Conservation (phyloP, 2,797 vertebrate species). For the Zalophus californianus region DNA sequence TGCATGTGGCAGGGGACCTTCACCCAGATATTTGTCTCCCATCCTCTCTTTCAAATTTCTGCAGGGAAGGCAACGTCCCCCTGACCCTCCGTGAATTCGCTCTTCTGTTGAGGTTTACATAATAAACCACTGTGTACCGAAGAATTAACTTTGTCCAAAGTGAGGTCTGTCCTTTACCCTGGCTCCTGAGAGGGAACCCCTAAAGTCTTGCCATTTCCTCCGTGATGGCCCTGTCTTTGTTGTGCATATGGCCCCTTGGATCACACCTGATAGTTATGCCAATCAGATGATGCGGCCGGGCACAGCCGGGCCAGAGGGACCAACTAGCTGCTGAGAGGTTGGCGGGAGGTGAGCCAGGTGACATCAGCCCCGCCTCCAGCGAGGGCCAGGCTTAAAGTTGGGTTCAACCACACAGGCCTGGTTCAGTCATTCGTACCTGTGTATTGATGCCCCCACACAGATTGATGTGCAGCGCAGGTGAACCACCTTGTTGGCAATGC, state of each 20-base stretch:
- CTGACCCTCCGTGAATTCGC: not conserved
- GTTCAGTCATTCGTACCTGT: accelerated
- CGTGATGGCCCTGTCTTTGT: accelerated
- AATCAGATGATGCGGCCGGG: not conserved
- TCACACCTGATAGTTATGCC: not conserved
- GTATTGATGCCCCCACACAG: not conserved
- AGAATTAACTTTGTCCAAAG: not conserved
- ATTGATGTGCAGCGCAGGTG: not conserved
- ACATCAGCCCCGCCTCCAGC: not conserved
- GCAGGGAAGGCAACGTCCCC: not conserved
- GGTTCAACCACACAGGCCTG: accelerated
- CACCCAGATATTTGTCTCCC: not conserved
- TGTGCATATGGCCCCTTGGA: not conserved
- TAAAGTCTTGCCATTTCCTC: not conserved
- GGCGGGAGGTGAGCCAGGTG: not conserved
- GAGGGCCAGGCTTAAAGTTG: accelerated
- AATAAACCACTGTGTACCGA: not conserved
- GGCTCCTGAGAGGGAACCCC: accelerated
- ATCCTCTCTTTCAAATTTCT: not conserved
- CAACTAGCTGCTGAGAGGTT: not conserved
- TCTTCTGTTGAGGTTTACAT: not conserved
- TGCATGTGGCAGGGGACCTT: accelerated
- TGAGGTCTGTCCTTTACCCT: not conserved
- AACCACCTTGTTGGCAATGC: accelerated
- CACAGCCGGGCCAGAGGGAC: not conserved